Evolutionary conservation across 2,888 invertebrate genomes (phyloP), one percentile per base, ranked within the genome.

Genomic region (Eudemis profundana): DNA sequence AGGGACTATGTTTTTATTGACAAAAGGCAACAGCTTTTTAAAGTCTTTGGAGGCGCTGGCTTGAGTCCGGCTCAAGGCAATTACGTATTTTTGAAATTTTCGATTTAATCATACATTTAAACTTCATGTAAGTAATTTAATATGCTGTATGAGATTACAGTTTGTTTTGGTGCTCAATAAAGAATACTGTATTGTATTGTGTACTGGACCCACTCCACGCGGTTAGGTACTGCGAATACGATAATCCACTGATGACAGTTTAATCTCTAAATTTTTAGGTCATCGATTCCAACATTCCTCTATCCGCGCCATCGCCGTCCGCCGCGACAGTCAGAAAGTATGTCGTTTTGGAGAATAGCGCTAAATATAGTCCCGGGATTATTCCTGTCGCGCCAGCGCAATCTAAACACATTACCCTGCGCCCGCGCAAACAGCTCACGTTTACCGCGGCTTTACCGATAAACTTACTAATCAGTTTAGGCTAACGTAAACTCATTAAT

Each of bases 341-440:
- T 89, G 89, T 90, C 91, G 85, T 89, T 89, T 89, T 89, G 86
- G 84, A 89, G 88, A 86, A 90, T 80, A 78, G 79, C 79, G 81
- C 90, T 91, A 91, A 86, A 90, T 89, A 85, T 91, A 90, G 89
- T 77, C 72, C 69, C 78, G 76, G 78, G 88, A 90, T 89, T 91
- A 91, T 90, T 90, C 89, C 81, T 80, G 78, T 89, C 89, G 88
- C 89, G 86, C 85, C 72, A 76, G 78, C 82, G 81, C 79, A 84
- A 83, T 85, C 88, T 79, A 89, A 89, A 89, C 89, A 87, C 83
- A 89, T 85, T 81, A 84, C 84, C 72, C 72, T 74, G 75, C 69
- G 78, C 76, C 81, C 77, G 82, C 74, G 77, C 73, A 77, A 82
- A 77, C 78, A 81, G 73, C 70, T 69, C 78, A 82, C 84, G 84